Evolutionary conservation across 2,797 vertebrate genomes (phyloP).

Genomic region (Mus caroli): DNA sequence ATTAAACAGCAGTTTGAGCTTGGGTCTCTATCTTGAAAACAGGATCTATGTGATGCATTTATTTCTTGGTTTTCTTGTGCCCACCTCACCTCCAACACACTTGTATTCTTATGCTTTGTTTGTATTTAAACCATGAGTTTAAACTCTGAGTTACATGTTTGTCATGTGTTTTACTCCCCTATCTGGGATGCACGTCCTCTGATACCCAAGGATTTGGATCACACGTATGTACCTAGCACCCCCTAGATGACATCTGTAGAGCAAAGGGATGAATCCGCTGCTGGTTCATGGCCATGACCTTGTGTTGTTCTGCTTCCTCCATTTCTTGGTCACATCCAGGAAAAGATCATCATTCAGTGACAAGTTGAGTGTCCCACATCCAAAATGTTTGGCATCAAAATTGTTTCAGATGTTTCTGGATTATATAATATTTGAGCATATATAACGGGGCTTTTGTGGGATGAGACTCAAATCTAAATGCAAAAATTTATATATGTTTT

Average conservation of each 20-base stretch:
- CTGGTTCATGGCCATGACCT: not conserved
- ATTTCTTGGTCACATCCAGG: no score
- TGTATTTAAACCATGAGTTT: not conserved
- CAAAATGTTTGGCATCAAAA: not conserved
- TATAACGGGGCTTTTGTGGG: not conserved
- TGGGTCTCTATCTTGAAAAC: not conserved
- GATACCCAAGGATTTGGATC: not conserved
- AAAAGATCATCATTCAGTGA: not conserved
- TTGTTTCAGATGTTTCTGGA: not conserved
- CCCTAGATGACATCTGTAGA: conserved; percentile 10
- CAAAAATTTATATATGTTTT: not conserved
- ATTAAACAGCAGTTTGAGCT: not conserved
- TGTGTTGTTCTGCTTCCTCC: not conserved
- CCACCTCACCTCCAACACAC: not conserved
- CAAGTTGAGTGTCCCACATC: not conserved
- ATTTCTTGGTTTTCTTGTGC: not conserved
- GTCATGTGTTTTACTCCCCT: not conserved
- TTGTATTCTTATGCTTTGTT: not conserved
- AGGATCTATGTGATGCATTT: not conserved
- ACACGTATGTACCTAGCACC: not conserved
- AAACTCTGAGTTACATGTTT: not conserved
- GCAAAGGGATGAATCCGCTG: not conserved
- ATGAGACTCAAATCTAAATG: not conserved
- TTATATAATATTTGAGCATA: not conserved
- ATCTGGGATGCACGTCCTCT: not conserved